A percentile compares a stretch with the other conserved stretches of the same genome.
Evolutionary conservation across 2,113 vertebrate species (phyloP).

Genomic region (Oncorhynchus kisutch): DNA sequence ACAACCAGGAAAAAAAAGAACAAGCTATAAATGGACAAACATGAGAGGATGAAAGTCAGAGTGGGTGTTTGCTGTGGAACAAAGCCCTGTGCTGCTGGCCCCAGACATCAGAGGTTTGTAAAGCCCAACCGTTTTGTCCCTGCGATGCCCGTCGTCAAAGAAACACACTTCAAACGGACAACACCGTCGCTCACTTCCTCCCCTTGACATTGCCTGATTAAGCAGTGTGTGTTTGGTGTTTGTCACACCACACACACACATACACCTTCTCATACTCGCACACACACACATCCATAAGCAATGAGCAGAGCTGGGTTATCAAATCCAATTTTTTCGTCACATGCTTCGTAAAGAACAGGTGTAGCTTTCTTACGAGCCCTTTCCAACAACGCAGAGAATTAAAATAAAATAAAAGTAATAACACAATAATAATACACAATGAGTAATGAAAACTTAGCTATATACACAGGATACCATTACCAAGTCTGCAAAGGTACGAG

Average conservation of each 20-base stretch:
- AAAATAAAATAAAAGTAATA: too few species aligned
- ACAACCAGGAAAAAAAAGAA: background rate
- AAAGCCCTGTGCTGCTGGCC: background rate
- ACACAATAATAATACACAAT: too few species aligned
- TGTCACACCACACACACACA: constrained; percentile 5
- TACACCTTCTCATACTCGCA: too few species aligned
- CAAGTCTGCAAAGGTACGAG: too few species aligned
- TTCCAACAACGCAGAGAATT: too few species aligned
- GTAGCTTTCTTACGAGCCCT: too few species aligned
- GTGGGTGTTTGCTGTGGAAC: constrained; percentile 1
- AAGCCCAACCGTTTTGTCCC: background rate
- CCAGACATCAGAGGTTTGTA: background rate
- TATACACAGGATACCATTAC: too few species aligned
- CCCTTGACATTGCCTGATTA: constrained; percentile 3
- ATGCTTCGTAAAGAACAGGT: too few species aligned
- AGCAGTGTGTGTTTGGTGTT: constrained; percentile 19
- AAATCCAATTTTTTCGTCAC: too few species aligned
- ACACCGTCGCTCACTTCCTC: constrained; percentile 26
- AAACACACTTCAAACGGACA: constrained; percentile 38
- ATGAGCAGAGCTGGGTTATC: background rate
- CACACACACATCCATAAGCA: constrained; percentile 14
- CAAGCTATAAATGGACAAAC: background rate
- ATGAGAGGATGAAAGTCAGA: background rate
- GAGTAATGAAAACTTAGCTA: too few species aligned
- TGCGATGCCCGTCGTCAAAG: background rate